Percentiles rank a stretch among this genome's conserved stretches.
These are phyloP conservation scores for Eubasilissa splendida DNA, from an alignment of 2,888 invertebrate species.

Conservation along the genomic window DNA sequence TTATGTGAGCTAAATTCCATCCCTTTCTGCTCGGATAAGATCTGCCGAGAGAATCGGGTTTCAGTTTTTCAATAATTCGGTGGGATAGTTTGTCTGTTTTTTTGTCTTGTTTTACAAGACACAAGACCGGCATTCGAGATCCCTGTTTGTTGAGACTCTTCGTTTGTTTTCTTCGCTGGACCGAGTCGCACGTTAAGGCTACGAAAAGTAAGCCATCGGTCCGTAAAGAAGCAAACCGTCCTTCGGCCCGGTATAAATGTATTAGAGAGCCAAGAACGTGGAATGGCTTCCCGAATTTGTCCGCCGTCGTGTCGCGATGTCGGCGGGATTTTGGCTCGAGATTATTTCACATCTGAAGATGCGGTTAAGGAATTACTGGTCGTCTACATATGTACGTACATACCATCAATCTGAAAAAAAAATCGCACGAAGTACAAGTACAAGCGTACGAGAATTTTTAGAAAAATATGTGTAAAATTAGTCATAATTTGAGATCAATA, in stretches of 20 bases:
- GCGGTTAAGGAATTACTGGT: conserved; percentile 9
- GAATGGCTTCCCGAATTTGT: conserved; percentile 32
- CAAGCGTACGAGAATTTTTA: too few species aligned
- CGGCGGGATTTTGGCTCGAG: neutral
- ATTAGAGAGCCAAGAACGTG: conserved; percentile 42
- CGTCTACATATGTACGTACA: too few species aligned
- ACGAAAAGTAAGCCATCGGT: conserved; percentile 44
- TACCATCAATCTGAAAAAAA: neutral
- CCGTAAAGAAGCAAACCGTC: conserved; percentile 45
- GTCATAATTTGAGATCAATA: too few species aligned
- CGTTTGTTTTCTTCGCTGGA: conserved; percentile 49
- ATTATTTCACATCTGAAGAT: conserved; percentile 20
- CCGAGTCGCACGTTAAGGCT: conserved; percentile 49
- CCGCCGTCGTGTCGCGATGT: conserved; percentile 17
- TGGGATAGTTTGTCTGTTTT: neutral
- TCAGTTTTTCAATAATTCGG: conserved; percentile 4
- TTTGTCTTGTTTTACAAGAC: neutral
- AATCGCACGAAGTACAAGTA: neutral
- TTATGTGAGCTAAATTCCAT: too few species aligned
- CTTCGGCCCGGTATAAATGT: conserved; percentile 47
- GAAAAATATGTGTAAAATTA: too few species aligned
- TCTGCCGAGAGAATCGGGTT: neutral
- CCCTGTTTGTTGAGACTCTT: conserved; percentile 53
- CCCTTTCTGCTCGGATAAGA: neutral
- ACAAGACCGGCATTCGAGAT: neutral